Evolutionary conservation across 2,797 vertebrate genomes (phyloP), one percentile per base, ranked within the genome.

Genomic region (Hylomyscus alleni): DNA sequence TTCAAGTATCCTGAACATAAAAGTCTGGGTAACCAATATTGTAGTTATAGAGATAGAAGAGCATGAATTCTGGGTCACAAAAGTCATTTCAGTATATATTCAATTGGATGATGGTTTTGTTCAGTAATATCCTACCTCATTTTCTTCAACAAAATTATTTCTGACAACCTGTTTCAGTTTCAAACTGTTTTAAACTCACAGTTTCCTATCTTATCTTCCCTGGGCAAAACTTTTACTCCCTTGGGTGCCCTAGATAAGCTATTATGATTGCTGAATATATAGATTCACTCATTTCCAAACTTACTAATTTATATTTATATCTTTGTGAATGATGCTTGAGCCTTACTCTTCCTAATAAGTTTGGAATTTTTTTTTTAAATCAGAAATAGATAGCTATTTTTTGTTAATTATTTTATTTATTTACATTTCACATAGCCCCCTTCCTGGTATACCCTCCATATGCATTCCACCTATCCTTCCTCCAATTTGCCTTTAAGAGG

Each of bases 141-240:
- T 73, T 72, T 87, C n/a, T 40, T 56, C 14, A 73, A 15, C 65
- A 69, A 19, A 54, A 19, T 40, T 29, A 54, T 5, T 73, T 73
- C 34, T 37, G 34, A 29, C 52, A 56, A 3, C 14, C 47, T 1
- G 1, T 87, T 56, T 88, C 22, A 37, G 22, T 73, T 73, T 54
- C 50, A 20, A 2, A 72, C 34, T 54, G 4, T 40, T 52, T 29
- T n/a, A 5, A 8, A 56, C 31, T 17, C 22, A 87, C 0, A 0
- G 4, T 40, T 40, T 37, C 13, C 7, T 15, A 17, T 6, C 50
- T 10, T 6, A 1, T 1, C 20, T 15, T 24, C 12, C 1, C 13
- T 14, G 3, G 26, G 24, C 17, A 5, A 67, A 34, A n/a, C 0
- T 13, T 31, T n/a, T 19, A 37, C 65, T 37, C 22, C 6, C 34